Base-by-base conservation (phyloP, 2,797 vertebrate genomes). In the Oreortyx pictus region DNA sequence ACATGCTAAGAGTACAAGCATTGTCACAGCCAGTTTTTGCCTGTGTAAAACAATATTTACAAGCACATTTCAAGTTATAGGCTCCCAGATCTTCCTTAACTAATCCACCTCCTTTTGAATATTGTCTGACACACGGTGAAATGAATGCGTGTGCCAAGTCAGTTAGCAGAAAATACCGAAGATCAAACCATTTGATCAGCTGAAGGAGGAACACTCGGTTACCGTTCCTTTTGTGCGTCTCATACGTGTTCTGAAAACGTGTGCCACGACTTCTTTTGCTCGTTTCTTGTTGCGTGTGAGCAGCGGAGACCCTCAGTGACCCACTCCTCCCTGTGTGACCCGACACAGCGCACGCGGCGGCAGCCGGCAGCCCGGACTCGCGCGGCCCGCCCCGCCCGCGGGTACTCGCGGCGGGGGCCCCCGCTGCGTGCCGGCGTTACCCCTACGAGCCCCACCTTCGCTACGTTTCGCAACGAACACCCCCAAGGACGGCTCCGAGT, bases 231-330 rank as follows among this genome's bases (percentile, higher is more conserved):
- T 73, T 46, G 23, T 2, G 9, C 14, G 10, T 11, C 6, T 9
- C 31, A 18, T 5, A 39, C 2, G 6, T 4, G 33, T 8, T 14
- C 5, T 12, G 12, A 10, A 11, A 13, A 31, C 1, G 8, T 2
- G 18, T 1, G 2, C 3, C 27, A 10, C 0, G 7, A 6, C 17
- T 20, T 14, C 7, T 41, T 39, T 47, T 1, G 0, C 25, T 16
- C 4, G 41, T 7, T 4, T 16, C 17, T 23, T 11, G 1, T 9
- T 0, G 12, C 10, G 2, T 0, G 0, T 4, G 5, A 12, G 16
- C 1, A 1, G 65, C 24, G 4, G 19, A 9, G 19, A 4, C 8
- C 4, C 20, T 57, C 54, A 8, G 7, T 13, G 19, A 57, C 31
- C 14, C 50, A 15, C 14, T 8, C 15, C 49, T 7, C 24, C 9